phyloP scores from a whole-genome alignment of 2,113 vertebrate genomes.

The Strix aluco region DNA sequence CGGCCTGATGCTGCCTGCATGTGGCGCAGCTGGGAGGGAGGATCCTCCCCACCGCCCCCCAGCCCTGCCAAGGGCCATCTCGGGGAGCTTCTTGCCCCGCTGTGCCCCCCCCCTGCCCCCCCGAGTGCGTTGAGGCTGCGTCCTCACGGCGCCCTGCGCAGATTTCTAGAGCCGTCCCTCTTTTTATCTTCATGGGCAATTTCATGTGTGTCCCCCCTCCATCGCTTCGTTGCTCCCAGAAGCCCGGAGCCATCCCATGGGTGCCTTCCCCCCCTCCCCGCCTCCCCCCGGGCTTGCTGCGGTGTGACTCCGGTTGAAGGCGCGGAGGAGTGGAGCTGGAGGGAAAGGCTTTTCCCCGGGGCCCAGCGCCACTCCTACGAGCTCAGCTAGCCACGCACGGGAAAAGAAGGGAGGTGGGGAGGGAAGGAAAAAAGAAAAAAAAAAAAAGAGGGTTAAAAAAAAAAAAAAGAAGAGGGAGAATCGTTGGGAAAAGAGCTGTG shows the following conservation, averaged over 20 bases:
- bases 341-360: background rate
- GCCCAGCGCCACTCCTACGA: background rate
- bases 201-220: background rate
- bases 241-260: background rate
- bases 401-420: background rate
- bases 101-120: background rate
- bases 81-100: background rate
- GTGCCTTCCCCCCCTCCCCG: background rate
- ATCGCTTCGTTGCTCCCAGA: background rate
- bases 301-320: background rate
- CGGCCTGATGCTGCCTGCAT: background rate
- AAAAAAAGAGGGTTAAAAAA: background rate
- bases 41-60: background rate
- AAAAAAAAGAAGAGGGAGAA: background rate
- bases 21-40: constrained; percentile 8
- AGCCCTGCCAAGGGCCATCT: background rate
- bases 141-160: background rate
- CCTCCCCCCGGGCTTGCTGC: background rate
- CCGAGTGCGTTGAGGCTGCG: background rate
- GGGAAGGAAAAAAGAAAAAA: background rate
- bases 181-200: background rate
- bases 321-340: background rate
- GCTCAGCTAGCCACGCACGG: background rate
- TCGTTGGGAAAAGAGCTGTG: background rate
- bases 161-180: background rate